Percentiles rank a stretch among this genome's conserved stretches.
Conservation (phyloP, 2,113 vertebrate species). For the Mesitornis unicolor region DNA sequence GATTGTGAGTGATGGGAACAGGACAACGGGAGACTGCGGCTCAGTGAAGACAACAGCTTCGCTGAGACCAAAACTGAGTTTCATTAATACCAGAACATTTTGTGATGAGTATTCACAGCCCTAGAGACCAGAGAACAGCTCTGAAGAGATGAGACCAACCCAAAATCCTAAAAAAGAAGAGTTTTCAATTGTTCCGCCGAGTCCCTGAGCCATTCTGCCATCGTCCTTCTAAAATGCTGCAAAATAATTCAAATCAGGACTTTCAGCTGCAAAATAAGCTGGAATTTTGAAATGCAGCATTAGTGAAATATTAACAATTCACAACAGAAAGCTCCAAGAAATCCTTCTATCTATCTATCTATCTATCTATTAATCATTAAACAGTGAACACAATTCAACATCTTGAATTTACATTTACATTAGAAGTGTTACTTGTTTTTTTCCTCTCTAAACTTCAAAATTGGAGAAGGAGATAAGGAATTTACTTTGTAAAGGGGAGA, state of each 20-base stretch:
- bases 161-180: not conserved
- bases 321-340: not conserved
- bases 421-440: not conserved
- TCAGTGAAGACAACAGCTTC: not conserved
- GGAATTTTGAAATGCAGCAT: not conserved
- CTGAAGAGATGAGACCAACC: not conserved
- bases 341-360: too few relatives aligned
- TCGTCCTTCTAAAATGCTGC: not conserved
- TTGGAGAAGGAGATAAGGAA: not conserved
- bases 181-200: not conserved
- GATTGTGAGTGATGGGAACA: not conserved
- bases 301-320: not conserved
- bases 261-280: not conserved
- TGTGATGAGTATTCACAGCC: not conserved
- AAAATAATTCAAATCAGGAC: not conserved
- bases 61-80: not conserved
- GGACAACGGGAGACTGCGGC: rapidly evolving
- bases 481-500: not conserved
- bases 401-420: not conserved
- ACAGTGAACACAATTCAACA: not conserved
- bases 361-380: not conserved
- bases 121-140: not conserved
- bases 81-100: not conserved
- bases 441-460: not conserved
- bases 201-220: not conserved